Evolutionary conservation across 2,113 vertebrate genomes (phyloP).

Genomic region (Sakesphorus luctuosus): DNA sequence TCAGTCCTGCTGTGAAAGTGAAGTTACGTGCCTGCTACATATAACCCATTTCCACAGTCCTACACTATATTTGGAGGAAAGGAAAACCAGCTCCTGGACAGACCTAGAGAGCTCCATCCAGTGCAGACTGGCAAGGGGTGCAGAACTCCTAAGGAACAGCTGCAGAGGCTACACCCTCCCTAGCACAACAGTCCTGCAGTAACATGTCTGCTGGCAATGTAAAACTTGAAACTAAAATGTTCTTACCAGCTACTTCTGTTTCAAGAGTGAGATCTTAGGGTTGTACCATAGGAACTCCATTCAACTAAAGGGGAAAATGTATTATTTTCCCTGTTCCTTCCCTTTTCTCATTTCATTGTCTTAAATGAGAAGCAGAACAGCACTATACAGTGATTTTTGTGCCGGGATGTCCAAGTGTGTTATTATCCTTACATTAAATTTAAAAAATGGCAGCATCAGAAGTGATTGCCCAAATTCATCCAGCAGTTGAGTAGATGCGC

Average conservation of each 20-base stretch:
- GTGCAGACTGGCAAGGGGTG: background rate
- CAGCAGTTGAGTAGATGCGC: background rate
- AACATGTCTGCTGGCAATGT: background rate
- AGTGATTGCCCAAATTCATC: background rate
- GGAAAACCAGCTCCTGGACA: background rate
- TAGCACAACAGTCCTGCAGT: background rate
- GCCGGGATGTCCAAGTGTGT: background rate
- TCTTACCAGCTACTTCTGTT: background rate
- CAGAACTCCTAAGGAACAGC: background rate
- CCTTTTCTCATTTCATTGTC: background rate
- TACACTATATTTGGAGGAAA: background rate
- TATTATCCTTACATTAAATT: background rate
- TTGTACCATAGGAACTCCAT: background rate
- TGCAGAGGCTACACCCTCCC: background rate
- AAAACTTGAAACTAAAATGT: background rate
- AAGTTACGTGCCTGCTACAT: background rate
- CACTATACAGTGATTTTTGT: background rate
- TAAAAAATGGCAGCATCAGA: background rate
- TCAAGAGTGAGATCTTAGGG: background rate
- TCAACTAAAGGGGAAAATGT: background rate
- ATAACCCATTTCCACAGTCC: background rate
- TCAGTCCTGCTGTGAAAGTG: constrained; percentile 22
- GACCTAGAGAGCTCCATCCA: background rate
- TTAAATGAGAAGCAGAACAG: background rate
- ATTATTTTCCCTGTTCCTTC: background rate